Conservation (phyloP, 1,140 invertebrate species). For the Oncopodura yosiiana region DNA sequence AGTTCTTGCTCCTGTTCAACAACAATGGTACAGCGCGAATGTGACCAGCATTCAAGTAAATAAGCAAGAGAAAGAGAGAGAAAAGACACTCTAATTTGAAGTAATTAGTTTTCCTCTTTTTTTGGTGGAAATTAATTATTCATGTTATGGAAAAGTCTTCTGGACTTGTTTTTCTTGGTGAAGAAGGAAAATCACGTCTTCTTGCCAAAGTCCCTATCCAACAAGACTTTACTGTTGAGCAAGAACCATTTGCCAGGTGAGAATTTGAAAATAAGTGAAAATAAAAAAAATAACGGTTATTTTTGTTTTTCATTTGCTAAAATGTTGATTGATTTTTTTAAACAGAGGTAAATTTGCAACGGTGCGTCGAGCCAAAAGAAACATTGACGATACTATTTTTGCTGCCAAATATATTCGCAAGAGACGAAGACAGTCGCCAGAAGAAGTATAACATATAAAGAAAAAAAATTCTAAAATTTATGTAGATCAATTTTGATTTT, state of each 20-base stretch:
- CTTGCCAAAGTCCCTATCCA: constrained; percentile 25
- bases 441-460: constrained; percentile 24
- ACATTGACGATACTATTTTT: constrained; percentile 23
- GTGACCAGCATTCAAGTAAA: too few species aligned
- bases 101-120: too few species aligned
- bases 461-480: not conserved
- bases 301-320: not conserved
- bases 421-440: constrained; percentile 26
- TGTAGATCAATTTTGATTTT: not conserved
- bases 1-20: too few species aligned
- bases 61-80: too few species aligned
- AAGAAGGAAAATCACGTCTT: constrained; percentile 18
- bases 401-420: constrained; percentile 35
- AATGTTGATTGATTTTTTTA: constrained; percentile 4
- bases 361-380: constrained; percentile 23
- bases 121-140: too few species aligned
- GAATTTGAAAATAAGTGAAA: not conserved
- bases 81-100: too few species aligned
- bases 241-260: constrained; percentile 33
- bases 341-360: constrained; percentile 34
- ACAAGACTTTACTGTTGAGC: constrained; percentile 26
- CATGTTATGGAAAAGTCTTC: constrained; percentile 21
- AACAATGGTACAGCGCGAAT: too few species aligned
- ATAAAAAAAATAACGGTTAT: not conserved
- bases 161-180: constrained; percentile 23